Evolutionary conservation across 2,888 invertebrate species (phyloP).

Genomic region (Mesorhabditis belari): DNA sequence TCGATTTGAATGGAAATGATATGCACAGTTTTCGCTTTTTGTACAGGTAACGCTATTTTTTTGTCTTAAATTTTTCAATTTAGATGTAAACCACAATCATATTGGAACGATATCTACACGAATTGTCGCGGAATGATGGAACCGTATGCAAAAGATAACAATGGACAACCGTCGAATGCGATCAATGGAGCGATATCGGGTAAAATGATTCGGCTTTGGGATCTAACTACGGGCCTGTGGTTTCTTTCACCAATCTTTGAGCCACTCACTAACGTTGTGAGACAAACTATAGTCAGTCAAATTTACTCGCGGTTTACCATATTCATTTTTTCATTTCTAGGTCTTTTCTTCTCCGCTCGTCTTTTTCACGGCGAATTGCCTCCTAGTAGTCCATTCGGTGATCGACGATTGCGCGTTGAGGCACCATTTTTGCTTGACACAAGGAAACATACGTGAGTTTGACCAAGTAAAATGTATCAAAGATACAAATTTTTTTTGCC

Average conservation of each 20-base stretch:
- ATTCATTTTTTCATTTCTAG: conserved; percentile 13
- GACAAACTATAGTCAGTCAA: too few species aligned
- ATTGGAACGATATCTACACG: conserved; percentile 42
- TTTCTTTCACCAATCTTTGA: not conserved
- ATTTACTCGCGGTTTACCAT: too few species aligned
- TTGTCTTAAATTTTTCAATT: not conserved
- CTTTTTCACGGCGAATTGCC: conserved; percentile 38
- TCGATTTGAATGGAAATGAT: conserved; percentile 9
- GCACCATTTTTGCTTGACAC: conserved; percentile 2
- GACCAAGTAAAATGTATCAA: too few species aligned
- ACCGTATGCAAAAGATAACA: conserved; percentile 47
- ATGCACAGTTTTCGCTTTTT: conserved; percentile 29
- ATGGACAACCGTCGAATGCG: conserved; percentile 46
- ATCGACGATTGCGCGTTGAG: conserved; percentile 38
- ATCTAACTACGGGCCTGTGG: not conserved
- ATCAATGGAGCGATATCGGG: conserved; percentile 42
- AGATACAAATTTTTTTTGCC: too few species aligned
- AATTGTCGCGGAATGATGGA: conserved; percentile 37
- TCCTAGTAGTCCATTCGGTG: conserved; percentile 45
- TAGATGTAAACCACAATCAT: conserved; percentile 39
- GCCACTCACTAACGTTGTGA: not conserved
- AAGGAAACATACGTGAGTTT: not conserved
- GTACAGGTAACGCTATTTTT: conserved; percentile 15
- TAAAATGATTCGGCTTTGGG: conserved; percentile 1
- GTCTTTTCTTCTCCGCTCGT: conserved; percentile 53